These are phyloP conservation scores for Macrosoma leucophasiata DNA, from an alignment of 2,888 invertebrate genomes.

Conservation along the genomic window DNA sequence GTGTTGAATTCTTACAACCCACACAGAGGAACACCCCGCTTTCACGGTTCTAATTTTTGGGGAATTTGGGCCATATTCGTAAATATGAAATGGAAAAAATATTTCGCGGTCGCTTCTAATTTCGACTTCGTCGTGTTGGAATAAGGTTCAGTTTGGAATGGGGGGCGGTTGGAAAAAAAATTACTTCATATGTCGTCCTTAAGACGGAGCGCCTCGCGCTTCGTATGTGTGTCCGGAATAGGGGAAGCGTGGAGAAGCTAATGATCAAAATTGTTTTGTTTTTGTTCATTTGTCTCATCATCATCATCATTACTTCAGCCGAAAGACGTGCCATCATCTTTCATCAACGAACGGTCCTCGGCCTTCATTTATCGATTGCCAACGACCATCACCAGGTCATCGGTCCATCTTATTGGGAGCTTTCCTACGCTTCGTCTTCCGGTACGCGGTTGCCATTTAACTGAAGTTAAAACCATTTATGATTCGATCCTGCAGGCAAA, in stretches of 20 bases:
- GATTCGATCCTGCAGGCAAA: too few species aligned
- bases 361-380: too few species aligned
- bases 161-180: conserved; percentile 63
- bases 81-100: conserved; percentile 77
- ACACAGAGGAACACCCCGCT: conserved; percentile 52
- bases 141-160: conserved; percentile 42
- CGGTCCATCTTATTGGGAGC: too few species aligned
- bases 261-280: conserved; percentile 19
- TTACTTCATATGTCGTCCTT: conserved; percentile 77
- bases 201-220: conserved; percentile 72
- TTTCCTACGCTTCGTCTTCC: too few species aligned
- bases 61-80: conserved; percentile 77
- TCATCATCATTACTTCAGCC: too few species aligned
- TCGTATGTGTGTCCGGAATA: conserved; percentile 69
- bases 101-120: conserved; percentile 53
- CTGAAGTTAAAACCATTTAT: too few species aligned
- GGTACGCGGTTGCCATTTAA: too few species aligned
- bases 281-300: too few species aligned
- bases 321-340: too few species aligned
- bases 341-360: too few species aligned
- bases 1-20: conserved; percentile 50
- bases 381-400: too few species aligned
- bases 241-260: conserved; percentile 36
- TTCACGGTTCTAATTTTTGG: conserved; percentile 77
- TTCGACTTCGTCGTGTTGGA: conserved; percentile 33